Evolutionary conservation across 2,113 vertebrate genomes (phyloP).

Genomic region (Clarias magur): DNA sequence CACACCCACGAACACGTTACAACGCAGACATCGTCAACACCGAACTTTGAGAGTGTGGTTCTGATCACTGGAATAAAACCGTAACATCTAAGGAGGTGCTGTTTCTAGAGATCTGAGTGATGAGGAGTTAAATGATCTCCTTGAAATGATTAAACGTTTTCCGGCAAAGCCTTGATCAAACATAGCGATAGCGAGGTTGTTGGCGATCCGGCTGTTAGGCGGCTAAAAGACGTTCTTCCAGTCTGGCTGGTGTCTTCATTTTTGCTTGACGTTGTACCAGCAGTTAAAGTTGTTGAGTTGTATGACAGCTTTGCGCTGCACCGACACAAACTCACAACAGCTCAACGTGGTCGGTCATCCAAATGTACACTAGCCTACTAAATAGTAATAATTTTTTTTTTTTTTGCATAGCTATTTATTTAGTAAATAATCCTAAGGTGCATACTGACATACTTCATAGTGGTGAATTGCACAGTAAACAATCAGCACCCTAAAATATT

Average conservation of each 20-base stretch:
- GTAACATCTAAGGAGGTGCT: background rate
- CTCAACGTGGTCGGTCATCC: too few species aligned
- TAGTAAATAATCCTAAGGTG: background rate
- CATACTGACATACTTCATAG: background rate
- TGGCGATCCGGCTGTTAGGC: background rate
- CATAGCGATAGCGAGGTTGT: too few species aligned
- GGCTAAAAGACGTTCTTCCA: constrained; percentile 2
- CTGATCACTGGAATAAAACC: background rate
- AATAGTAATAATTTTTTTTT: too few species aligned
- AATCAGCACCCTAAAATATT: background rate
- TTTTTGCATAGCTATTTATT: too few species aligned
- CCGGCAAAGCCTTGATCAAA: background rate
- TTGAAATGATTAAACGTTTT: background rate
- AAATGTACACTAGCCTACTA: background rate
- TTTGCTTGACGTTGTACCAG: background rate
- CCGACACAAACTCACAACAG: too few species aligned
- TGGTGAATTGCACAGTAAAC: background rate
- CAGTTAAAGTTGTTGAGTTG: background rate
- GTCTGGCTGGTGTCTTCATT: background rate
- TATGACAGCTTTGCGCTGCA: background rate
- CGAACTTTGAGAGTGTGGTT: background rate
- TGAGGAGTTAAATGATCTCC: background rate
- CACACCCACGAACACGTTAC: background rate
- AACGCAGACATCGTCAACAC: background rate
- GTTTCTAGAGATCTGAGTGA: background rate